Evolutionary conservation across 92 coral and sea anemone species (phyloP), one percentile per base, ranked within the genome.

Genomic region (Isaurus tuberculatus): DNA sequence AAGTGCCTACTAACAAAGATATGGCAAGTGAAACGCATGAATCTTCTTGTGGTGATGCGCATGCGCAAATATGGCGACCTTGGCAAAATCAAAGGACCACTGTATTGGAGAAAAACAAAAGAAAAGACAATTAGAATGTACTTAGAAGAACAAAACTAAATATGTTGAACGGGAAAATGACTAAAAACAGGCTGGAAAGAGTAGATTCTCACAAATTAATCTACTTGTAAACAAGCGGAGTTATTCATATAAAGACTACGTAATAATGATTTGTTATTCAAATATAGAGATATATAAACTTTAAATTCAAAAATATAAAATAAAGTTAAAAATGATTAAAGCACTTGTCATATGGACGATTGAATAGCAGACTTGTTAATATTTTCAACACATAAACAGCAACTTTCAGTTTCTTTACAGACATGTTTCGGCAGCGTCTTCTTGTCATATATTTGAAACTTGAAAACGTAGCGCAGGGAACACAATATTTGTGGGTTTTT

Each of bases 121-220:
- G 27, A 30, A 36, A 58, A 57, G 82, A 77, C 70, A 77, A 58
- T 57, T 77, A 58, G 68, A 77, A 60, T 77, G 82, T 77, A 77
- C 82, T 77, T 77, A 34, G 32, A 11, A 26, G 70, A 77, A 77
- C 82, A 77, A 77, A 34, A 77, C 53, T 20, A 19, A 27, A 9
- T 55, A 32, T 31, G 32, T 57, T 75, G 32, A 13, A 75, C 68
- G 3, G 28, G 69, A 15, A 58, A 37, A 10, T 40, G 30, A 57
- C n/a, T 32, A 33, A 14, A n/a, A 32, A 7, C 33, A 33, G 32
- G 57, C 53, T 77, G 60, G 82, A 11, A 77, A 77, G 46, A 58
- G 4, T 25, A 72, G 25, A 29, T 19, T 16, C 31, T 74, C 31
- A 4, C 34, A 77, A 23, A n/a, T 33, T 19, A 23, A 5, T 57